Evolutionary conservation across 2,888 invertebrate species (phyloP).

Genomic region (Sympetrum striolatum): DNA sequence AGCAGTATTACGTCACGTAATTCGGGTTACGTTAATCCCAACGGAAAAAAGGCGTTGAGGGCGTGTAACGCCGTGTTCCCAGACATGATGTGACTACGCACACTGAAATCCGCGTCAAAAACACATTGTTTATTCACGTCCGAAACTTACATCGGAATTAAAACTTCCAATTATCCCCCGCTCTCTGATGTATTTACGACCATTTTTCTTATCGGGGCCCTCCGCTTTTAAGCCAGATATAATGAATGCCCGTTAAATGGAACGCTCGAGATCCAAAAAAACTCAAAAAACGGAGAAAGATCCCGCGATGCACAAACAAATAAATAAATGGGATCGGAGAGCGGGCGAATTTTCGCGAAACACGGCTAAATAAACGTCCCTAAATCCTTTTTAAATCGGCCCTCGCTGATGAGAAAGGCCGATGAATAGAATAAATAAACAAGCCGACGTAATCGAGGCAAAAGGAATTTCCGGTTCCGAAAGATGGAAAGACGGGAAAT

Average conservation of each 20-base stretch:
- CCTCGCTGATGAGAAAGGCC: not conserved
- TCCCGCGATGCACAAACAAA: too few species aligned
- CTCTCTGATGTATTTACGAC: not conserved
- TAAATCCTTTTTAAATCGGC: not conserved
- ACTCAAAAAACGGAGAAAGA: too few species aligned
- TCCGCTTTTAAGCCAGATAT: not conserved
- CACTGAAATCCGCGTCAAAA: not conserved
- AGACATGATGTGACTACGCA: not conserved
- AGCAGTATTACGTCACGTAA: not conserved
- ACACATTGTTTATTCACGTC: not conserved
- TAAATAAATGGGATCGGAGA: not conserved
- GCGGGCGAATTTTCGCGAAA: not conserved
- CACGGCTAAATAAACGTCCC: not conserved
- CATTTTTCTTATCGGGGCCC: not conserved
- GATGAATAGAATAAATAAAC: not conserved
- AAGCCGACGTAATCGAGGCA: not conserved
- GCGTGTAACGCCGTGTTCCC: too few species aligned
- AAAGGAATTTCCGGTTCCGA: not conserved
- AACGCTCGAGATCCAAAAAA: not conserved
- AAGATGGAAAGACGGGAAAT: not conserved
- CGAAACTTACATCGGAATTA: not conserved
- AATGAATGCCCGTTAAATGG: not conserved
- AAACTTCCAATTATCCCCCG: not conserved
- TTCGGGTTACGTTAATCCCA: not conserved
- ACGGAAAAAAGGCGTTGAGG: not conserved